phyloP scores from a whole-genome alignment of 2,888 invertebrate genomes.

The Noctua fimbriata region DNA sequence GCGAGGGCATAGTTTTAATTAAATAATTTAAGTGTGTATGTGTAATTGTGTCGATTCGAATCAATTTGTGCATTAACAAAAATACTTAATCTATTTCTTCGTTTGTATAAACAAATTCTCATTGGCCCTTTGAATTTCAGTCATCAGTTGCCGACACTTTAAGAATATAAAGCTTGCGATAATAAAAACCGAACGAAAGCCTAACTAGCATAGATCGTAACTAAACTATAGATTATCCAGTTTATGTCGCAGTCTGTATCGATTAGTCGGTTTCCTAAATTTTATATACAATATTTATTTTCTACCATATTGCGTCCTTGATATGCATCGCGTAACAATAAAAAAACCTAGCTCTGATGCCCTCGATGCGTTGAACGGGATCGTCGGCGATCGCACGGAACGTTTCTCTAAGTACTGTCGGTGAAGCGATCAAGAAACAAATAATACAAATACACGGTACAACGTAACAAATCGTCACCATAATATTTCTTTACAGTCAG shows the following conservation, averaged over 20 bases:
- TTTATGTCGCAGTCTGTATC: conserved; percentile 88
- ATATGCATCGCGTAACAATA: conserved; percentile 91
- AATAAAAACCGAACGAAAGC: conserved; percentile 86
- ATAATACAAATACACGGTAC: conserved; percentile 86
- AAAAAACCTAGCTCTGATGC: conserved; percentile 89
- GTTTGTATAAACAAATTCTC: conserved; percentile 82
- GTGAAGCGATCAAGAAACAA: conserved; percentile 87
- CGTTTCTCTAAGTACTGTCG: conserved; percentile 85
- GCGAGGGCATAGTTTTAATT: conserved; percentile 84
- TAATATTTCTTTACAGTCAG: conserved; percentile 87
- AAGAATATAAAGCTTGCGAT: conserved; percentile 88
- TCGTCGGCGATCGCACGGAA: conserved; percentile 74
- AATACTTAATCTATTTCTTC: conserved; percentile 80
- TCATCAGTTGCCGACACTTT: conserved; percentile 87
- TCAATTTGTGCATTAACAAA: conserved; percentile 83
- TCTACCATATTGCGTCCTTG: conserved; percentile 91
- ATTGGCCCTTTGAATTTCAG: conserved; percentile 88
- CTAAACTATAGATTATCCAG: conserved; percentile 88
- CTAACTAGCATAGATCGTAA: conserved; percentile 88
- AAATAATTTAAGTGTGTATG: conserved; percentile 73
- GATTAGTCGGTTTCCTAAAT: conserved; percentile 86
- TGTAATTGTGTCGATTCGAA: conserved; percentile 75
- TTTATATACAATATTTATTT: conserved; percentile 90
- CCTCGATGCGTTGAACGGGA: conserved; percentile 78
- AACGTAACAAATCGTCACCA: conserved; percentile 85